A percentile compares a stretch with the other conserved stretches of the same genome.
Conservation (phyloP, 2,888 invertebrate genomes). For the Drepanosiphum platanoidis region DNA sequence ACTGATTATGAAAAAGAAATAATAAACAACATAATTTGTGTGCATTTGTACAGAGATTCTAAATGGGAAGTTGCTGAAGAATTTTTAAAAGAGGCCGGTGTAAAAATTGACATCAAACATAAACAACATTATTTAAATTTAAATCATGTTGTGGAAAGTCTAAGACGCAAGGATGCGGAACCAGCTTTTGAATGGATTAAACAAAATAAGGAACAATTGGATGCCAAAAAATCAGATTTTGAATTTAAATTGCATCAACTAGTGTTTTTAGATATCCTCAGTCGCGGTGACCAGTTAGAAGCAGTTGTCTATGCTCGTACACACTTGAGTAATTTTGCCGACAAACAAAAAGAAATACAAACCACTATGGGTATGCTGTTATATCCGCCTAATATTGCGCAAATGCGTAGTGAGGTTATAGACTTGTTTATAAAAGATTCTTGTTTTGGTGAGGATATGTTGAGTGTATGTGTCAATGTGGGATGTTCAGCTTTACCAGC, state of each 20-base stretch:
- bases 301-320: conserved; percentile 57
- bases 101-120: conserved; percentile 41
- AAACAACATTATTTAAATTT: conserved; percentile 71
- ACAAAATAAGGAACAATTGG: conserved; percentile 77
- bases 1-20: conserved; percentile 50
- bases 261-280: conserved; percentile 81
- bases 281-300: conserved; percentile 74
- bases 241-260: conserved; percentile 86
- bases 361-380: conserved; percentile 86
- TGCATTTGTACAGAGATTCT: conserved; percentile 54
- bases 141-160: conserved; percentile 87
- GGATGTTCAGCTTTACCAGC: conserved; percentile 95
- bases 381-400: conserved; percentile 80
- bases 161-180: conserved; percentile 81
- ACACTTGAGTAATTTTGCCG: conserved; percentile 32
- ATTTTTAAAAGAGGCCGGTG: conserved; percentile 57
- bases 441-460: conserved; percentile 89
- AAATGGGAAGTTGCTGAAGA: conserved; percentile 61
- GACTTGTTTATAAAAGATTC: conserved; percentile 93
- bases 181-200: conserved; percentile 90
- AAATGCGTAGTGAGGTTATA: conserved; percentile 84
- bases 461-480: conserved; percentile 89
- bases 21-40: conserved; percentile 56
- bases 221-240: conserved; percentile 76
- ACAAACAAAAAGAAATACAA: conserved; percentile 75